Conservation (phyloP, 1,140 invertebrate genomes). For the Drosophila tsacasi region DNA sequence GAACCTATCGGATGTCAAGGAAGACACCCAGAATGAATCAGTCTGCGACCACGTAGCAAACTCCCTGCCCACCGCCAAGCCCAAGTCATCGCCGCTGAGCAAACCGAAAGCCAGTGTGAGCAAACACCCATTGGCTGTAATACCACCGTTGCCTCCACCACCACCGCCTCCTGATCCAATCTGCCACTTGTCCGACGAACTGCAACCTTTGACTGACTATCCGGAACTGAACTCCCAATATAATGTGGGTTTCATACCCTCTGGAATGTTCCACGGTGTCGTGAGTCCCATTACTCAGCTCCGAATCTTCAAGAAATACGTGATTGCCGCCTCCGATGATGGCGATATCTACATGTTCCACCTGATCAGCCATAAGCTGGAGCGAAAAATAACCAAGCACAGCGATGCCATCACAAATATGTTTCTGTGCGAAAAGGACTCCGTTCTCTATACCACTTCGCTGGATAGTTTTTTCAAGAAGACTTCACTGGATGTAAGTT, state of each 20-base stretch:
- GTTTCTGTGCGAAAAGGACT: slow-evolving; percentile 57
- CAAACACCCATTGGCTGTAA: slow-evolving; percentile 46
- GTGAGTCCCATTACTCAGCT: slow-evolving; percentile 73
- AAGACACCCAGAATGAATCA: background rate
- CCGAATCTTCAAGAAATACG: slow-evolving; percentile 51
- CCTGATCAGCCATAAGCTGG: slow-evolving; percentile 84
- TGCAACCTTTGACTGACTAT: slow-evolving; percentile 1
- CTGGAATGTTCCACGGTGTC: slow-evolving; percentile 54
- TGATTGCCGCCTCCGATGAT: slow-evolving; percentile 86
- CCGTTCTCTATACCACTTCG: slow-evolving; percentile 72
- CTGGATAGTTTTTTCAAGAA: slow-evolving; percentile 80
- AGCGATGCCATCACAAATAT: slow-evolving; percentile 81
- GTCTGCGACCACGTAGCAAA: background rate
- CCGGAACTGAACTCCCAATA: background rate
- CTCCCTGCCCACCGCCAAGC: background rate
- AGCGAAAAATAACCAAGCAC: slow-evolving; percentile 85
- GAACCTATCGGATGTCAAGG: background rate
- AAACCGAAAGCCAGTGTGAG: slow-evolving; percentile 18
- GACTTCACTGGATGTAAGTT: slow-evolving; percentile 66
- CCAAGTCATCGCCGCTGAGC: slow-evolving; percentile 9
- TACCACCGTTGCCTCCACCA: slow-evolving; percentile 65
- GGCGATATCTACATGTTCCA: slow-evolving; percentile 87
- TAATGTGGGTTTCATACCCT: slow-evolving; percentile 33
- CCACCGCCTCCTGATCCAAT: slow-evolving; percentile 58
- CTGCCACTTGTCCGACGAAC: slow-evolving; percentile 39